These are phyloP conservation scores for Loriculus beryllinus DNA, from an alignment of 2,797 vertebrate genomes.

Conservation along the genomic window DNA sequence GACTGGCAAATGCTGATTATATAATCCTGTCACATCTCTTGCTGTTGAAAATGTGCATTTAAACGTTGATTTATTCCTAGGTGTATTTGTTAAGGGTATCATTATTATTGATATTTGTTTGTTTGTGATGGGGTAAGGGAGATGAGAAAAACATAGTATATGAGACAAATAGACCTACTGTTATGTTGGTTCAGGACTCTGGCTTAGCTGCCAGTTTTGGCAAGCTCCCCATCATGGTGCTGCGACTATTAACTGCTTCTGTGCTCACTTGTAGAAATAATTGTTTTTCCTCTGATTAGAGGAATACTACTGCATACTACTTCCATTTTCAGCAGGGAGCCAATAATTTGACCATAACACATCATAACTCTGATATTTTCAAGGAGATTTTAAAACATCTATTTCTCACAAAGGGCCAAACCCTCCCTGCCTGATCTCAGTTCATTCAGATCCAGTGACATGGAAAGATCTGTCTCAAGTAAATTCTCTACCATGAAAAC, in stretches of 20 bases:
- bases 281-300: background rate
- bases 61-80: background rate
- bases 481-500: background rate
- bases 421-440: background rate
- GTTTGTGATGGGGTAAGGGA: background rate
- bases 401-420: background rate
- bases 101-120: background rate
- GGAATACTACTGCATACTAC: background rate
- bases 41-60: background rate
- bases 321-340: background rate
- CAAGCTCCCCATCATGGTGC: background rate
- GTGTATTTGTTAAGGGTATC: background rate
- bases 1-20: background rate
- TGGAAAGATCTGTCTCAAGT: background rate
- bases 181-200: background rate
- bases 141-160: background rate
- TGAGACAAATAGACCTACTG: background rate
- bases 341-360: slow-evolving; percentile 16
- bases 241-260: slow-evolving; percentile 25
- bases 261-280: background rate
- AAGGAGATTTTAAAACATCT: background rate
- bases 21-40: background rate
- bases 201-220: slow-evolving; percentile 20
- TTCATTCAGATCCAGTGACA: background rate
- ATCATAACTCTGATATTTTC: background rate